These are phyloP conservation scores for Toxotes chatareus DNA, from an alignment of 2,113 vertebrate genomes.

Conservation along the genomic window DNA sequence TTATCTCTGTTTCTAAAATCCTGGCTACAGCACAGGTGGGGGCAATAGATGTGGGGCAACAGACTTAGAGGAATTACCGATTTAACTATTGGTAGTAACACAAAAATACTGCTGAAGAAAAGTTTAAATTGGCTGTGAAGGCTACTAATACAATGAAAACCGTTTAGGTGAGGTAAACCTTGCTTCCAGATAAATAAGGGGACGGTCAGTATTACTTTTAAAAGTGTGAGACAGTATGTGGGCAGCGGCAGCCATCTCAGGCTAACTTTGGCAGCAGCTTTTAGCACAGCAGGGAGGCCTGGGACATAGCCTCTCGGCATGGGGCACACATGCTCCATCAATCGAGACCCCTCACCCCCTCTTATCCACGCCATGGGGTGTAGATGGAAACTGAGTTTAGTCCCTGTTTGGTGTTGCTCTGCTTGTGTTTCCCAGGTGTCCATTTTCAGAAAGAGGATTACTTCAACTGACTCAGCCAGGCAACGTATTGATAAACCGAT, in stretches of 20 bases:
- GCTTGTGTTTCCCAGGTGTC: background rate
- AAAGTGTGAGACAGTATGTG: conserved; percentile 2
- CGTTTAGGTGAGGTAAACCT: background rate
- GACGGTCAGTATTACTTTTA: background rate
- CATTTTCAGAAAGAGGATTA: background rate
- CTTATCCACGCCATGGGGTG: conserved; percentile 23
- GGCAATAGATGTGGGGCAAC: no score
- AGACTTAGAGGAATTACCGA: background rate
- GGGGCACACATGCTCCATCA: conserved; percentile 46
- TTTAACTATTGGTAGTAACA: background rate
- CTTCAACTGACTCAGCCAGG: background rate
- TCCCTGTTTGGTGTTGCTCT: background rate
- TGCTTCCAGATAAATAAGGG: background rate
- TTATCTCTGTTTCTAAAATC: no score
- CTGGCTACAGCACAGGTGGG: no score
- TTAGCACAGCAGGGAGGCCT: conserved; percentile 28
- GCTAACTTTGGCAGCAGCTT: conserved; percentile 25
- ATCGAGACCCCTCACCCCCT: background rate
- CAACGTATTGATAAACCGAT: conserved; percentile 26
- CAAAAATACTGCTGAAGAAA: no score
- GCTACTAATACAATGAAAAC: background rate
- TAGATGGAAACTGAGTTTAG: conserved; percentile 18
- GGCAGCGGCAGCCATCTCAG: conserved; percentile 16
- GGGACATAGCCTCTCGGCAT: conserved; percentile 22
- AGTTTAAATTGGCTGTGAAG: background rate